Percentiles rank a stretch among this genome's conserved stretches.
Conservation (phyloP, 2,888 invertebrate genomes). For the Campoplex nolae region DNA sequence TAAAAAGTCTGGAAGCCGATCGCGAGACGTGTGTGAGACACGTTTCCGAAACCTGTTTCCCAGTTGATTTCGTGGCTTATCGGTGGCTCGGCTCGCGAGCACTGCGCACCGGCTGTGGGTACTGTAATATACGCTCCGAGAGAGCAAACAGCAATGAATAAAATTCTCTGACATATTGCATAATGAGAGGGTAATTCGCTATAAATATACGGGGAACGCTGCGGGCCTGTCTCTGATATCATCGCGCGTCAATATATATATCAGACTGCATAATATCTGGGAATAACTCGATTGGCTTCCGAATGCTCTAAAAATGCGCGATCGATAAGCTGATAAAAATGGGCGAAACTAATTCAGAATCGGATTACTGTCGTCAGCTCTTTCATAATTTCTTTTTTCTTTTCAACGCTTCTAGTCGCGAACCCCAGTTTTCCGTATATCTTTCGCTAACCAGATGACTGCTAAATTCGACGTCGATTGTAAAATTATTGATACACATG, state of each 20-base stretch:
- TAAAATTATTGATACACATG: too few species aligned
- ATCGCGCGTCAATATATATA: constrained; percentile 13
- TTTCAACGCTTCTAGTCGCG: background rate
- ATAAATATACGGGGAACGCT: constrained; percentile 6
- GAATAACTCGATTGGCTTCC: constrained; percentile 38
- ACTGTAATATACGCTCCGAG: constrained; percentile 24
- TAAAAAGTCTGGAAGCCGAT: constrained; percentile 37
- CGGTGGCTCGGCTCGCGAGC: constrained; percentile 26
- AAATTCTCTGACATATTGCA: constrained; percentile 60
- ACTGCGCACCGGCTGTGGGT: constrained; percentile 52
- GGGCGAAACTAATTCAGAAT: constrained; percentile 28
- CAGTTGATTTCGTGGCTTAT: constrained; percentile 61
- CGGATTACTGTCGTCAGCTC: background rate
- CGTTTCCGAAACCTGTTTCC: constrained; percentile 63
- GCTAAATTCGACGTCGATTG: background rate
- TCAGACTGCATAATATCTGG: constrained; percentile 4
- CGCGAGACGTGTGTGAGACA: constrained; percentile 48
- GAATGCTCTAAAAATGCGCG: constrained; percentile 4
- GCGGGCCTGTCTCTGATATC: constrained; percentile 29
- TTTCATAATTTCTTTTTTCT: background rate
- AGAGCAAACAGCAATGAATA: constrained; percentile 55
- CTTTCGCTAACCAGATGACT: background rate
- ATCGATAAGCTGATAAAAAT: constrained; percentile 6
- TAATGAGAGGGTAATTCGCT: constrained; percentile 43
- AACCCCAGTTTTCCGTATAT: background rate